These are phyloP conservation scores for Leucoraja ocellata DNA, from an alignment of 2,797 vertebrate genomes.

Conservation along the genomic window DNA sequence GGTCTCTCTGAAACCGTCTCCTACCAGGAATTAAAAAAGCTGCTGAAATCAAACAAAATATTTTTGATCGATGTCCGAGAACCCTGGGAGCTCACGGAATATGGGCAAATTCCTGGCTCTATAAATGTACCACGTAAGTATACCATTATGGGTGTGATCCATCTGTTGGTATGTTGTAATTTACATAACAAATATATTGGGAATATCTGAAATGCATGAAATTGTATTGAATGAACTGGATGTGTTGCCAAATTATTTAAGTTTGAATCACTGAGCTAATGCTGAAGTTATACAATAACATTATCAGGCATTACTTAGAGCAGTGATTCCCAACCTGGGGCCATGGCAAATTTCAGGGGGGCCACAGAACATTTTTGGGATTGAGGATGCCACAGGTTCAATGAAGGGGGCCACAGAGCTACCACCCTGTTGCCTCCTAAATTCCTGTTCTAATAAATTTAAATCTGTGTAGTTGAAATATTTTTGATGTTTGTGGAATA, in stretches of 20 bases:
- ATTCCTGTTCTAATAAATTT: no score
- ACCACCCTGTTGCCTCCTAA: no score
- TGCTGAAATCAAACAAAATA: conserved; percentile 56
- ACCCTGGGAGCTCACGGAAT: conserved; percentile 75
- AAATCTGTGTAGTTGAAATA: no score
- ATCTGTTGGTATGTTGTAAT: no score
- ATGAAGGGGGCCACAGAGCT: no score
- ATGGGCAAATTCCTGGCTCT: conserved; percentile 73
- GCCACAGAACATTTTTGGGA: no score
- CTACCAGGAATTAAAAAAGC: conserved; percentile 71
- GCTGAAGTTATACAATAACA: not conserved
- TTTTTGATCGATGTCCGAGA: conserved; percentile 83
- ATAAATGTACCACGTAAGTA: conserved; percentile 79
- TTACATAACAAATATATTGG: not conserved
- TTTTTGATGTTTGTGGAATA: no score
- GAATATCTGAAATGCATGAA: not conserved
- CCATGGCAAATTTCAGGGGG: no score
- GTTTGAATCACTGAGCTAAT: not conserved
- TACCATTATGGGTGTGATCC: not conserved
- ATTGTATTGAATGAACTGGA: not conserved
- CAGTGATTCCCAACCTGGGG: no score
- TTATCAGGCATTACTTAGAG: not conserved
- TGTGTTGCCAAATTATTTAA: not conserved
- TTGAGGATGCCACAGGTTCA: no score
- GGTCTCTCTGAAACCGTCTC: conserved; percentile 51